phyloP scores from a whole-genome alignment of 2,888 invertebrate species.

The Meghimatium bilineatum region DNA sequence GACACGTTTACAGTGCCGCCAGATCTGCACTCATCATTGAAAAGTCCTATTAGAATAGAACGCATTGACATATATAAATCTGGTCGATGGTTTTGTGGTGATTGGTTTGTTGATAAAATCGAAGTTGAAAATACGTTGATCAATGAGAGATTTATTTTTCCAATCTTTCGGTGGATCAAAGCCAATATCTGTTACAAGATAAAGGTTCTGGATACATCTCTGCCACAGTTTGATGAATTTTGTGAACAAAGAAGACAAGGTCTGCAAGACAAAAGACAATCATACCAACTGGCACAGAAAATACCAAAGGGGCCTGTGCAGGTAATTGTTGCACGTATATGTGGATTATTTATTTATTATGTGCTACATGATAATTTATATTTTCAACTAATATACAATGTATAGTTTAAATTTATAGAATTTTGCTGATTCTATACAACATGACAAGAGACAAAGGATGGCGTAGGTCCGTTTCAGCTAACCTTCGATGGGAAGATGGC shows the following conservation, averaged over 20 bases:
- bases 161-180: conserved; percentile 77
- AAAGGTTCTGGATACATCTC: conserved; percentile 73
- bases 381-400: too few relatives aligned
- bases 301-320: conserved; percentile 58
- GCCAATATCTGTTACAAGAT: conserved; percentile 74
- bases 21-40: conserved; percentile 43
- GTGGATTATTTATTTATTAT: too few relatives aligned
- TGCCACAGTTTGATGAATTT: conserved; percentile 77
- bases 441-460: too few relatives aligned
- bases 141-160: conserved; percentile 70
- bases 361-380: too few relatives aligned
- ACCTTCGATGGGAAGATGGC: too few relatives aligned
- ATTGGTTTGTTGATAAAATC: conserved; percentile 76
- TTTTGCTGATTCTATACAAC: too few relatives aligned
- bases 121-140: conserved; percentile 64
- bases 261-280: conserved; percentile 71
- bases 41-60: conserved; percentile 57
- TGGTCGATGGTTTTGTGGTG: conserved; percentile 70
- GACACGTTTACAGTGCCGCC: conserved; percentile 68
- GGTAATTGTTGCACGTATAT: conserved; percentile 54
- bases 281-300: conserved; percentile 64
- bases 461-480: too few relatives aligned
- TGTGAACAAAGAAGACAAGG: conserved; percentile 73
- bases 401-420: too few relatives aligned
- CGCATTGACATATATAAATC: conserved; percentile 77